These are phyloP conservation scores for Phymastichus coffea DNA, from an alignment of 1,140 invertebrate genomes.

Conservation along the genomic window DNA sequence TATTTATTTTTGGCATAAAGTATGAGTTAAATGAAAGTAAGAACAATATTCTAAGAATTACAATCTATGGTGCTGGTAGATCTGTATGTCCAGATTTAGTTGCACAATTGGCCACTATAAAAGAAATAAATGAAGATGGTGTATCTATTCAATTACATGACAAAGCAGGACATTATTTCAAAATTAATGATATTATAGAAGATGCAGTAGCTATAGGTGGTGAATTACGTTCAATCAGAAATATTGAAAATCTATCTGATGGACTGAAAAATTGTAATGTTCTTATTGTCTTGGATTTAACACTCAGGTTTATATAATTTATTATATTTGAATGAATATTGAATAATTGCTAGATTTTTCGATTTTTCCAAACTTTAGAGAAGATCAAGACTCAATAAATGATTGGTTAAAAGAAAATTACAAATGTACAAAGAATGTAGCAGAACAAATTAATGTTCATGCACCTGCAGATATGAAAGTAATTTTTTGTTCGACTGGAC, in stretches of 20 bases:
- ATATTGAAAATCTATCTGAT: conserved; percentile 26
- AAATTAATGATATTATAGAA: conserved; percentile 27
- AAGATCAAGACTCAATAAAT: neutral
- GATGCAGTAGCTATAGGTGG: conserved; percentile 23
- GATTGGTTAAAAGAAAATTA: conserved; percentile 29
- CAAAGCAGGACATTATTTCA: conserved; percentile 30
- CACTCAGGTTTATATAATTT: conserved; percentile 17
- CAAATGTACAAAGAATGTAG: conserved; percentile 17
- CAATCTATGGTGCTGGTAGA: conserved; percentile 33
- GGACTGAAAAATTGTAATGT: conserved; percentile 32
- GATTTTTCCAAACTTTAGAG: neutral
- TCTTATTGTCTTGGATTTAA: conserved; percentile 30
- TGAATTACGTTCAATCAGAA: conserved; percentile 14
- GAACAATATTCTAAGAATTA: conserved; percentile 12
- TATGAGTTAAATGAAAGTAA: neutral
- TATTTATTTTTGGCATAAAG: neutral
- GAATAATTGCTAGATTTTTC: too few species aligned
- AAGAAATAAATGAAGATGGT: conserved; percentile 29
- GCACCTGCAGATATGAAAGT: conserved; percentile 32
- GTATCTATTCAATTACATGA: conserved; percentile 32
- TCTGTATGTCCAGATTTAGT: conserved; percentile 32
- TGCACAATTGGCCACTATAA: conserved; percentile 27
- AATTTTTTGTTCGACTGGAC: conserved; percentile 33
- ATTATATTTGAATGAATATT: neutral
- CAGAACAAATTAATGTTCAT: conserved; percentile 29